A percentile compares a stretch with the other conserved stretches of the same genome.
These are phyloP conservation scores for Misgurnus mizolepis DNA, from an alignment of 2,113 vertebrate genomes.

Conservation along the genomic window DNA sequence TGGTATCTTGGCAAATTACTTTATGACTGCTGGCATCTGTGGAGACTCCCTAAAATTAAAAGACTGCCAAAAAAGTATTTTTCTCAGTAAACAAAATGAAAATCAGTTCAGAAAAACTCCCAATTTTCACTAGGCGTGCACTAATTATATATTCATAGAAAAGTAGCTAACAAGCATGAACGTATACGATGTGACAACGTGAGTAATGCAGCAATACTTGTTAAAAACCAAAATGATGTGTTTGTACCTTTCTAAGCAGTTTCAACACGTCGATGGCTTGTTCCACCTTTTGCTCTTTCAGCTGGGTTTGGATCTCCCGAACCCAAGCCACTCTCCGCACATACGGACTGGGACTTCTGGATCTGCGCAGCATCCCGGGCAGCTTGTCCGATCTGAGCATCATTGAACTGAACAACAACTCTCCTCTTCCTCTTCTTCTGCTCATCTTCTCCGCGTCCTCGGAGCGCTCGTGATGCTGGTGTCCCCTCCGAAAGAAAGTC, in stretches of 20 bases:
- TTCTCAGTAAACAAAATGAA: too few relatives aligned
- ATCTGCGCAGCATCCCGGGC: slow-evolving; percentile 75
- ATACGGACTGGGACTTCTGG: slow-evolving; percentile 76
- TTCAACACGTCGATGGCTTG: slow-evolving; percentile 79
- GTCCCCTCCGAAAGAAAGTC: slow-evolving; percentile 58
- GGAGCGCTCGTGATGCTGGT: slow-evolving; percentile 53
- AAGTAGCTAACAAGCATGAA: too few relatives aligned
- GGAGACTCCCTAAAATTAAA: too few relatives aligned
- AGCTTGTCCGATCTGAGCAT: slow-evolving; percentile 76
- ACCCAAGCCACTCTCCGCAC: slow-evolving; percentile 76
- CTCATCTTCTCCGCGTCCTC: slow-evolving; percentile 60
- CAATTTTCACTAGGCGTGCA: too few relatives aligned
- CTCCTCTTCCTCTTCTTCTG: slow-evolving; percentile 58
- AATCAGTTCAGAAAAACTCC: too few relatives aligned
- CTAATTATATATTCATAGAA: too few relatives aligned
- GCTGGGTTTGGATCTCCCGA: slow-evolving; percentile 77
- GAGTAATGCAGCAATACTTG: too few relatives aligned
- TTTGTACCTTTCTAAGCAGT: slow-evolving; percentile 81
- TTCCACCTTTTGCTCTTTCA: slow-evolving; percentile 74
- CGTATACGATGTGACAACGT: too few relatives aligned
- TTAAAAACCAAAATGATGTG: background rate
- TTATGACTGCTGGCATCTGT: background rate
- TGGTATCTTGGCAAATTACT: too few relatives aligned
- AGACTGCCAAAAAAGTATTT: too few relatives aligned
- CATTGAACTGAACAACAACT: slow-evolving; percentile 75